phyloP scores from a whole-genome alignment of 2,888 invertebrate species.

The Oithona nana region DNA sequence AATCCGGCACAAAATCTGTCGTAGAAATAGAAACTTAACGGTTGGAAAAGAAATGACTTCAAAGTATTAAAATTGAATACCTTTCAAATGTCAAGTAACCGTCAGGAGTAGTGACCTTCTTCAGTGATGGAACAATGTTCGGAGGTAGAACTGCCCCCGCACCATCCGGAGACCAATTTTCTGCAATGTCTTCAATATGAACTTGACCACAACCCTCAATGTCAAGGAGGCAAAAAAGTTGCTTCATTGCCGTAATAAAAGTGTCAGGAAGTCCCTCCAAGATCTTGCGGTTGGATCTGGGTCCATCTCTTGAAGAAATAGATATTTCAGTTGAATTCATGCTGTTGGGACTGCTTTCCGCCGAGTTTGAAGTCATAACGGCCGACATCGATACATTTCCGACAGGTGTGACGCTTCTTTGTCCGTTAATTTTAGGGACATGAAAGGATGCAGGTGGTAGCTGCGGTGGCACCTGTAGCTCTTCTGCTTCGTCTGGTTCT shows the following conservation, averaged over 20 bases:
- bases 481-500: neutral
- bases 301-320: neutral
- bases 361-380: too few species aligned
- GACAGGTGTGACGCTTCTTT: neutral
- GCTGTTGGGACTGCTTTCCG: neutral
- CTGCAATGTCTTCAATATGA: neutral
- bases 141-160: neutral
- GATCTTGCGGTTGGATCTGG: neutral
- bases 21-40: too few species aligned
- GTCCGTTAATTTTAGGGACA: too few species aligned
- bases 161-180: neutral
- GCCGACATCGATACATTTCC: too few species aligned
- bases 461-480: neutral
- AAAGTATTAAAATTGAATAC: too few species aligned
- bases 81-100: constrained; percentile 30
- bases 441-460: neutral
- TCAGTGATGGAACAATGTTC: constrained; percentile 26
- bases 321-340: neutral
- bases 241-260: neutral
- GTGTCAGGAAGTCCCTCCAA: neutral
- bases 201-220: neutral
- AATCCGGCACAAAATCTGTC: constrained; percentile 32
- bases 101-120: constrained; percentile 29
- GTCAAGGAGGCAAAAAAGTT: neutral
- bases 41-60: too few species aligned